These are phyloP conservation scores for Drosophila nigromelanica DNA, from an alignment of 1,140 invertebrate genomes.

Conservation along the genomic window DNA sequence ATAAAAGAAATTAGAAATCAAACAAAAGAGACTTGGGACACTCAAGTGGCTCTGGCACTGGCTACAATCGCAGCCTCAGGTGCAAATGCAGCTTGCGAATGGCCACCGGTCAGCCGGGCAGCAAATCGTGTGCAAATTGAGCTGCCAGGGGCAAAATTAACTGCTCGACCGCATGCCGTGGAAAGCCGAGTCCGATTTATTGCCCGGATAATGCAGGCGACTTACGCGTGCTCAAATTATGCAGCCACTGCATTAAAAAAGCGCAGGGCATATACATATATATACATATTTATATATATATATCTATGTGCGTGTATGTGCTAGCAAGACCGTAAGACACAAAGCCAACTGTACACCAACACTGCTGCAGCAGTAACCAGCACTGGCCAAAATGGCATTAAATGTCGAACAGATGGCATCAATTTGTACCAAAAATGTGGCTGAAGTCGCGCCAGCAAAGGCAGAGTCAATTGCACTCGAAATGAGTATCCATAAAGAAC, in stretches of 20 bases:
- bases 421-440: constrained; percentile 66
- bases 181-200: constrained; percentile 61
- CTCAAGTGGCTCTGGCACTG: constrained; percentile 61
- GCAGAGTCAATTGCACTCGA: constrained; percentile 18
- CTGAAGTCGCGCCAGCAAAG: constrained; percentile 9
- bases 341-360: constrained; percentile 1
- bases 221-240: constrained; percentile 76
- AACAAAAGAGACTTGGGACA: no score
- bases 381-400: constrained; percentile 50
- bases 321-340: constrained; percentile 1
- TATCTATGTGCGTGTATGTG: not conserved
- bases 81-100: constrained; percentile 10
- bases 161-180: constrained; percentile 59
- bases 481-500: constrained; percentile 38
- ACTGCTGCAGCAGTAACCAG: constrained; percentile 1
- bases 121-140: constrained; percentile 69
- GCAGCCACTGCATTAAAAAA: constrained; percentile 76
- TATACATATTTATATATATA: not conserved
- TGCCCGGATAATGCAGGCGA: constrained; percentile 77
- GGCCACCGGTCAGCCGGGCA: constrained; percentile 14
- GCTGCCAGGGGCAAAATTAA: constrained; percentile 66
- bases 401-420: constrained; percentile 75
- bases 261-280: not conserved
- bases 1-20: constrained; percentile 79
- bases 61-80: not conserved